Base-by-base conservation (phyloP, 2,888 invertebrate genomes). In the Phalangium opilio region DNA sequence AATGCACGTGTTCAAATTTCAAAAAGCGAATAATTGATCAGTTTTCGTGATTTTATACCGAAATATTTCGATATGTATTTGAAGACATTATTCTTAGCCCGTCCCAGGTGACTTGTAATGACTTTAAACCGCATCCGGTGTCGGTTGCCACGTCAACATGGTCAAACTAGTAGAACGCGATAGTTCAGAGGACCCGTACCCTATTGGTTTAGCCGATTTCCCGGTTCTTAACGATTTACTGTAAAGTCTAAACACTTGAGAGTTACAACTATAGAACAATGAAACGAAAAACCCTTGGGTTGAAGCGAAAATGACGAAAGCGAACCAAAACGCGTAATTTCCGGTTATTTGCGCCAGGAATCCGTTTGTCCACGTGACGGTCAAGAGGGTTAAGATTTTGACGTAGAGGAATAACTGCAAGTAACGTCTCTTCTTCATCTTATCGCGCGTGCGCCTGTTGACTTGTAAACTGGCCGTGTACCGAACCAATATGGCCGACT, bases 241-340 rank as follows among this genome's bases (percentile, higher is more conserved):
- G 54, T 61, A 61, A 33, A 60, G 44, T 43, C 57, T 58, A 19
- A 61, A 48, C 34, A 67, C 61, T 55, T 70, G 69, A 59, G 76
- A 76, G 63, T 76, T 76, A 62, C 77, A 76, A 19, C 76, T 75
- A 45, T 76, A 75, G 50, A 75, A 68, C 60, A 76, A 66, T 14
- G 76, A 73, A 47, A 78, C 72, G 54, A 75, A 69, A 50, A 77
- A 70, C 36, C 78, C 79, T 67, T 78, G 67, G 47, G 64, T 58
- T 40, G 63, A 58, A 49, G 63, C 66, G 46, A 65, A 58, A 17
- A 63, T 54, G n/a, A 65, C 63, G 56, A 66, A 68, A 27, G 62
- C 55, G 47, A 65, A 64, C 63, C 64, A 64, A 19, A 64, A 57
- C 1, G 59, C 55, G 17, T 43, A 18, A 11, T 52, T 35, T 5